phyloP scores from a whole-genome alignment of 1,140 invertebrate genomes.

The Brachionus calyciflorus region DNA sequence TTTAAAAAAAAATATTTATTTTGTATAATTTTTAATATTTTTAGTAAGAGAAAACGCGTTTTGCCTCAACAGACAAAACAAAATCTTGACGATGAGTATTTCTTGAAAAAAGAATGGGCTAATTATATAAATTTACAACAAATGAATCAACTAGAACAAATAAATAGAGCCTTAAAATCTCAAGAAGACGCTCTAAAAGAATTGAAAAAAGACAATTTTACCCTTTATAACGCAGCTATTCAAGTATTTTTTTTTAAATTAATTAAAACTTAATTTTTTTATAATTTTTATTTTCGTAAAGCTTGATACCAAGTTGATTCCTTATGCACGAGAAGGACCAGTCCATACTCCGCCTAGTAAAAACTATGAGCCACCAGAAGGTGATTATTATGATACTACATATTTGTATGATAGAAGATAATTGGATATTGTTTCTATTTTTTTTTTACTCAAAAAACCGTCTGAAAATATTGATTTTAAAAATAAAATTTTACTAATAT shows the following conservation, averaged over 20 bases:
- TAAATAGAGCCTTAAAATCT: conserved; percentile 13
- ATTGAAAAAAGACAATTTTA: conserved; percentile 22
- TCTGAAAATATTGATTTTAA: neutral
- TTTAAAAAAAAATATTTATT: too few species aligned
- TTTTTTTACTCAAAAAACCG: neutral
- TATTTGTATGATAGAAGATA: conserved; percentile 45
- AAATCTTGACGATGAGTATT: conserved; percentile 25
- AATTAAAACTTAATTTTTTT: neutral
- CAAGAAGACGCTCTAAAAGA: conserved; percentile 38
- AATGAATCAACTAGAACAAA: neutral
- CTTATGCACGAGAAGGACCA: conserved; percentile 19
- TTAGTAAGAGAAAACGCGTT: conserved; percentile 2
- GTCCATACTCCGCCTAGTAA: neutral
- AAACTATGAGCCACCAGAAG: conserved; percentile 43
- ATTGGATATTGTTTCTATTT: neutral
- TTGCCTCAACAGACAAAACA: neutral
- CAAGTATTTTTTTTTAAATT: conserved; percentile 15
- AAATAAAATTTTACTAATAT: neutral
- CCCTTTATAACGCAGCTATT: conserved; percentile 23
- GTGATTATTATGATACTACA: conserved; percentile 44
- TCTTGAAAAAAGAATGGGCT: conserved; percentile 46
- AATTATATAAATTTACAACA: conserved; percentile 25
- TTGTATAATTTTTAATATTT: neutral
- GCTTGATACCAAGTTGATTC: conserved; percentile 30
- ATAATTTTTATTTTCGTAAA: neutral